Base-by-base conservation (phyloP, 2,797 vertebrate genomes). In the Poeciliopsis presidionis region DNA sequence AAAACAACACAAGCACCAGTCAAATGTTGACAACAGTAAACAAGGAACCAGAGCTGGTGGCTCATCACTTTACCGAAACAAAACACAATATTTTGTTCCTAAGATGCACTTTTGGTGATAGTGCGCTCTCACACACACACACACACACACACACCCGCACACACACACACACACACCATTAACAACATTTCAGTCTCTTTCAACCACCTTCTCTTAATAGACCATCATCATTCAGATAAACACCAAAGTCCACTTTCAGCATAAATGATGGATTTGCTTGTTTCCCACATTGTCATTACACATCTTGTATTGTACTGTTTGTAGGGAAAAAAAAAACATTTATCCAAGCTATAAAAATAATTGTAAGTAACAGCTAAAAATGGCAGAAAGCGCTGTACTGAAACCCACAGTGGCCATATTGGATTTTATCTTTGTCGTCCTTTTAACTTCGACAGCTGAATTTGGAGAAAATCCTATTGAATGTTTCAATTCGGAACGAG, bases 61-160 rank as follows among this genome's bases (percentile, higher is more conserved):
- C 22, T 69, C 20, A 11, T 69, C 39, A n/a, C 39, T 69, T 69
- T 43, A 43, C 5, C 20, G 36, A 39, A 39, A 39, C 36, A 71
- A 85, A 69, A 69, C n/a, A 14, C 65, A 43, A 69, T n/a, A 41
- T 45, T 83, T 43, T 79, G 80, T 82, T 84, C 81, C 57, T 82
- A 85, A 77, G 94, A 94, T 92, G 95, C 94, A 95, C 94, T 95
- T 95, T 89, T 89, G 94, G 94, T 89, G 84, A 81, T 82, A 81
- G 90, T 72, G 81, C 84, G 88, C 75, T 84, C 36, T 36, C 33
- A 25, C 33, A 86, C 13, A 85, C 51, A 3, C 22, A 8, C 74
- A 20, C 77, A 75, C 46, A 47, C 46, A 1, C 46, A 5, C n/a
- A n/a, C n/a, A n/a, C n/a, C n/a, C n/a, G n/a, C 33, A 25, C 33